Percentiles rank a stretch among this genome's conserved stretches.
Evolutionary conservation across 1,140 invertebrate genomes (phyloP).

Genomic region (Drosophila sulfurigaster): DNA sequence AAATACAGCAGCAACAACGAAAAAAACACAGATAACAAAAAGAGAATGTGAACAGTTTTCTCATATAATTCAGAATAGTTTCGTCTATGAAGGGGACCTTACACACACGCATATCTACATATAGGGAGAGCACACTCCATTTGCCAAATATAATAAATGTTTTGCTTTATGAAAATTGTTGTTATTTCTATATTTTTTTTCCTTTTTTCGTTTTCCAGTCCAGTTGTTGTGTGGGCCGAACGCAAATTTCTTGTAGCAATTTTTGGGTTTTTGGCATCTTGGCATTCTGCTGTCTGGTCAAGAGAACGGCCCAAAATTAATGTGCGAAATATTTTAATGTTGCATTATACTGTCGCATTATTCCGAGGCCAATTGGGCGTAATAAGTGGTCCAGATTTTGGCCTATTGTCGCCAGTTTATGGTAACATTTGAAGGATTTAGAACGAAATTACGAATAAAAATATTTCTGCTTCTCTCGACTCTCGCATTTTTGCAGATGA

Average conservation of each 20-base stretch:
- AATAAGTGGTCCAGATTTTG: slow-evolving; percentile 41
- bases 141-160: slow-evolving; percentile 81
- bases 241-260: slow-evolving; percentile 35
- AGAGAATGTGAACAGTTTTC: slow-evolving; percentile 26
- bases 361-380: slow-evolving; percentile 41
- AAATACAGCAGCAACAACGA: slow-evolving; percentile 43
- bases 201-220: slow-evolving; percentile 7
- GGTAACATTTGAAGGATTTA: slow-evolving; percentile 8
- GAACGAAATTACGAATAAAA: background rate
- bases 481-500: slow-evolving; percentile 27
- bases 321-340: slow-evolving; percentile 79
- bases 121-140: slow-evolving; percentile 59
- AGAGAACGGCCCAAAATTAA: slow-evolving; percentile 57
- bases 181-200: slow-evolving; percentile 10
- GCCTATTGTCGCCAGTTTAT: background rate
- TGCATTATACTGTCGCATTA: slow-evolving; percentile 48
- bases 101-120: no score
- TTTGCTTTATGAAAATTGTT: slow-evolving; percentile 63
- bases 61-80: slow-evolving; percentile 48
- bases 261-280: slow-evolving; percentile 34
- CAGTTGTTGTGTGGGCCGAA: slow-evolving; percentile 56
- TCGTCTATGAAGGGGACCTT: slow-evolving; percentile 11
- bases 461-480: slow-evolving; percentile 8
- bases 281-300: slow-evolving; percentile 63
- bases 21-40: slow-evolving; percentile 18